Percentiles rank a stretch among this genome's conserved stretches.
phyloP scores from a whole-genome alignment of 2,888 invertebrate species.

The Copidosoma aretas region DNA sequence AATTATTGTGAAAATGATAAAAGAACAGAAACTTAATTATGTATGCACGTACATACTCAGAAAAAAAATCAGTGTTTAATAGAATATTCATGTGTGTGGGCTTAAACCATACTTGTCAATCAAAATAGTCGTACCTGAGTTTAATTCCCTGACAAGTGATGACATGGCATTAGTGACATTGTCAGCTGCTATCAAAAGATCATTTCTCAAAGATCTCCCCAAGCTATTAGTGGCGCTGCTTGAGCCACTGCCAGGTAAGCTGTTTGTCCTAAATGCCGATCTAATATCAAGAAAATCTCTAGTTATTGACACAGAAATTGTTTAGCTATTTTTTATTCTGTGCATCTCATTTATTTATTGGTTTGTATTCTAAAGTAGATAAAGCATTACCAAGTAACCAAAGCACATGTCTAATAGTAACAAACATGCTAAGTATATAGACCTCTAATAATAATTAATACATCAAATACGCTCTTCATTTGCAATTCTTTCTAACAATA shows the following conservation, averaged over 20 bases:
- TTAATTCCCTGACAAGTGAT: constrained; percentile 92
- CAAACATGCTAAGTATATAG: too few species aligned
- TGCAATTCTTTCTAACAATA: too few species aligned
- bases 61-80: too few species aligned
- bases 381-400: too few species aligned
- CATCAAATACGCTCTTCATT: too few species aligned
- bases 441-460: too few species aligned
- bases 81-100: too few species aligned
- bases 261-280: constrained; percentile 63
- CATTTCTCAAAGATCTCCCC: constrained; percentile 78
- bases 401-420: too few species aligned
- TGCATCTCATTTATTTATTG: constrained; percentile 22
- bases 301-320: constrained; percentile 43
- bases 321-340: constrained; percentile 46
- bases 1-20: too few species aligned
- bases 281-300: constrained; percentile 61
- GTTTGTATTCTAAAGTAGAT: not conserved
- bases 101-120: too few species aligned
- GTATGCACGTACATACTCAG: too few species aligned
- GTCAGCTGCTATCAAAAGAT: constrained; percentile 93
- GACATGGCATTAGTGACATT: constrained; percentile 99
- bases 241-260: constrained; percentile 60
- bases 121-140: constrained; percentile 74
- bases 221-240: constrained; percentile 61
- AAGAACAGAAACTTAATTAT: too few species aligned